Conservation (phyloP, 1,140 invertebrate species). For the Achroia grisella region DNA sequence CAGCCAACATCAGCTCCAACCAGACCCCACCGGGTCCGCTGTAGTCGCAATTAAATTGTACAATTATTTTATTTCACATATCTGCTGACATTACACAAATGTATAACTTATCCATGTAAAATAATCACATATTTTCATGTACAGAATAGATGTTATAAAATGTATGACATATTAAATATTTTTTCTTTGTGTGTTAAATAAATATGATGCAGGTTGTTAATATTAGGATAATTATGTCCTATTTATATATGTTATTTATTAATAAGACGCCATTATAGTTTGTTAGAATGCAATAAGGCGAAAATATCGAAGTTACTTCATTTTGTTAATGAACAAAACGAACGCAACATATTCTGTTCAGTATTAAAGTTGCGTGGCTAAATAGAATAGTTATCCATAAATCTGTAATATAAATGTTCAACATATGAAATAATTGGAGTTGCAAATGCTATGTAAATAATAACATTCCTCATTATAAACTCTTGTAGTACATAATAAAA, state of each 20-base stretch:
- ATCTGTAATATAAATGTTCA: constrained; percentile 34
- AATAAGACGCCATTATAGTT: constrained; percentile 16
- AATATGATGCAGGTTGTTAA: constrained; percentile 23
- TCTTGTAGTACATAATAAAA: constrained; percentile 71
- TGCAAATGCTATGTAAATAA: constrained; percentile 65
- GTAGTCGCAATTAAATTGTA: constrained; percentile 43
- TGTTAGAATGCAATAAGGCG: constrained; percentile 12
- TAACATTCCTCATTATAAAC: constrained; percentile 68
- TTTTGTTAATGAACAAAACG: constrained; percentile 2
- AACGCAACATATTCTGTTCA: constrained; percentile 26
- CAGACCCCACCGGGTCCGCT: constrained; percentile 9
- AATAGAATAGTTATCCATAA: constrained; percentile 31
- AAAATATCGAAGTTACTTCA: neutral
- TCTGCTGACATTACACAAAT: constrained; percentile 18
- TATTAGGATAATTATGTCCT: constrained; percentile 15
- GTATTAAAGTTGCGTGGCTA: constrained; percentile 60
- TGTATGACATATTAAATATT: constrained; percentile 19
- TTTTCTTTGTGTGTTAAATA: constrained; percentile 9
- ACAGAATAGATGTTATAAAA: constrained; percentile 25
- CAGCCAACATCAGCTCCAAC: neutral
- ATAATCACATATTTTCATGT: constrained; percentile 32
- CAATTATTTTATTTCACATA: constrained; percentile 32
- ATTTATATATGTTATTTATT: constrained; percentile 31
- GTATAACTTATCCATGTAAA: constrained; percentile 10
- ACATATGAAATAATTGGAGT: constrained; percentile 49